Conservation (phyloP, 2,888 invertebrate genomes). For the Mystacides longicornis region DNA sequence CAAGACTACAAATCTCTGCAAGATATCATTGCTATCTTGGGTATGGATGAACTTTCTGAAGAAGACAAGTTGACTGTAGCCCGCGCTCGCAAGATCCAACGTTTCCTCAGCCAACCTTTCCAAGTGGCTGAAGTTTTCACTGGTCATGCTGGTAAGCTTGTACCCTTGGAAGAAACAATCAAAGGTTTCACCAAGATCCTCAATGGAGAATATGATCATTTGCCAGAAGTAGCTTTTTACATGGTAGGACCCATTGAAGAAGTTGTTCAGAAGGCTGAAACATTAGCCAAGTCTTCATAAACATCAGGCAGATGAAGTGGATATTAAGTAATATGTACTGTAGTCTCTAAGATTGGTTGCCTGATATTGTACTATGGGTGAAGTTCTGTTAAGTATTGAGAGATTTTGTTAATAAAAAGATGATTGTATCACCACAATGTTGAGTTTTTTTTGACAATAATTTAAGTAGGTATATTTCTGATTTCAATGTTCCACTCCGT, state of each 20-base stretch:
- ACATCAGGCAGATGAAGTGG: neutral
- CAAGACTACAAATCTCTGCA: slow-evolving; percentile 72
- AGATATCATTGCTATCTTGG: slow-evolving; percentile 92
- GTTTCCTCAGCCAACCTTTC: slow-evolving; percentile 97
- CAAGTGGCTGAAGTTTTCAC: slow-evolving; percentile 98
- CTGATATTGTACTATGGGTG: neutral
- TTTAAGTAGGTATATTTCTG: no score
- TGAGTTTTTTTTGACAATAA: no score
- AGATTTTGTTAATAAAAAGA: neutral
- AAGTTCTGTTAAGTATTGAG: neutral
- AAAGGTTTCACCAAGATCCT: slow-evolving; percentile 69
- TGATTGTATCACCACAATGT: no score
- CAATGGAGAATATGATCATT: slow-evolving; percentile 84
- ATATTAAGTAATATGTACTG: neutral
- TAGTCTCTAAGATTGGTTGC: no score
- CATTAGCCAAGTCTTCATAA: slow-evolving; percentile 49
- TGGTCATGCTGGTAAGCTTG: slow-evolving; percentile 91
- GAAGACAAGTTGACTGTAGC: slow-evolving; percentile 97
- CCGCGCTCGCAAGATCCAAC: slow-evolving; percentile 95
- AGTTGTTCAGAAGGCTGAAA: slow-evolving; percentile 77
- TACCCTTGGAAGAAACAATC: slow-evolving; percentile 87
- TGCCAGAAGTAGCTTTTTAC: slow-evolving; percentile 98
- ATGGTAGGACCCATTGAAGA: slow-evolving; percentile 96
- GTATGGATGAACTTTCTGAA: slow-evolving; percentile 97
- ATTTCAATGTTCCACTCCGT: no score